phyloP scores from a whole-genome alignment of 2,888 invertebrate species.

The Clunio marinus region DNA sequence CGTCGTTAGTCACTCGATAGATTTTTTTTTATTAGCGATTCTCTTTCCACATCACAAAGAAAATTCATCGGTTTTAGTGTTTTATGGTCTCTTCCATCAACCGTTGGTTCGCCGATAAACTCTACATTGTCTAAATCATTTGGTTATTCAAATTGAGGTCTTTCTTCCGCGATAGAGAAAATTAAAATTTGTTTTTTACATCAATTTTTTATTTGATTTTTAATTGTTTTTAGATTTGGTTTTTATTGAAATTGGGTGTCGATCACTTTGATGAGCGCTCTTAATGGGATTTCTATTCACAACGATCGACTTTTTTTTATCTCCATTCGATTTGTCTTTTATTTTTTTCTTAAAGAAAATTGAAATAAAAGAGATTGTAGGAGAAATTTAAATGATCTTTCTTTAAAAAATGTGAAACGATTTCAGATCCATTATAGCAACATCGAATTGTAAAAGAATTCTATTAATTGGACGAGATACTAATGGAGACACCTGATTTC shows the following conservation, averaged over 20 bases:
- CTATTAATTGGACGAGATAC: neutral
- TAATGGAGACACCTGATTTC: neutral
- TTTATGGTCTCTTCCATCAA: neutral
- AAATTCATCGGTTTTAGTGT: neutral
- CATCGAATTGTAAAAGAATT: neutral
- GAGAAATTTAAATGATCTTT: neutral
- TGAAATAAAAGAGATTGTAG: no score
- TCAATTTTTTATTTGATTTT: neutral
- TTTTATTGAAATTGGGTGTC: slow-evolving; percentile 5
- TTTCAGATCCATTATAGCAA: neutral
- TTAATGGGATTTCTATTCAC: no score
- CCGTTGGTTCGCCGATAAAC: no score
- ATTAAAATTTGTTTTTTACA: neutral
- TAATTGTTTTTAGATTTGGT: slow-evolving; percentile 10
- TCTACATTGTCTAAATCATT: no score
- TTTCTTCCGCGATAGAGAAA: neutral
- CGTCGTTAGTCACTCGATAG: neutral
- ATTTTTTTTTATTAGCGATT: neutral
- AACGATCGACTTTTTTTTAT: neutral
- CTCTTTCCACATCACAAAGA: neutral
- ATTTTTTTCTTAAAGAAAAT: no score
- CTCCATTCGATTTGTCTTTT: no score
- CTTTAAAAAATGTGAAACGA: neutral
- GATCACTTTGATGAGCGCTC: neutral
- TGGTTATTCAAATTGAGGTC: neutral